Evolutionary conservation across 2,888 invertebrate genomes (phyloP).

Genomic region (Micoletzkya japonica): DNA sequence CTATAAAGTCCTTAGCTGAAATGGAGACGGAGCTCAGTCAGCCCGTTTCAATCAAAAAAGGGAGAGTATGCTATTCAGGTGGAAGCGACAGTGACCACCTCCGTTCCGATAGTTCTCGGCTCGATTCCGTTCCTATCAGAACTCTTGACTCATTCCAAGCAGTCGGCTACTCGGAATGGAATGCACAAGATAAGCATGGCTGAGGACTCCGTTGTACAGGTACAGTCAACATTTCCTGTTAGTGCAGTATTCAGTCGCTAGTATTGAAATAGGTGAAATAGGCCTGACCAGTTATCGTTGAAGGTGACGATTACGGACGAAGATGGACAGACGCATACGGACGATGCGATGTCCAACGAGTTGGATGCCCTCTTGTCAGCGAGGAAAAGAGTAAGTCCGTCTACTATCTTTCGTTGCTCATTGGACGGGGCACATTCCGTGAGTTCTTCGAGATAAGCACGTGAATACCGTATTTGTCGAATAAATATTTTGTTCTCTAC

Average conservation of each 20-base stretch:
- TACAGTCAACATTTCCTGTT: constrained; percentile 2
- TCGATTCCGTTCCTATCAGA: constrained; percentile 60
- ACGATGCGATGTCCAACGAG: constrained; percentile 45
- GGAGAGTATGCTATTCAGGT: constrained; percentile 32
- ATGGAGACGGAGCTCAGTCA: no score
- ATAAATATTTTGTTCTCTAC: neutral
- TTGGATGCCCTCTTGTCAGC: constrained; percentile 51
- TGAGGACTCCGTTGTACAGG: constrained; percentile 10
- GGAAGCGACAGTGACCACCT: constrained; percentile 42
- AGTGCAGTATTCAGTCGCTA: neutral
- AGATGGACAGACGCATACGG: constrained; percentile 44
- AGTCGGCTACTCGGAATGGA: neutral
- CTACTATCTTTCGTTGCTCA: neutral
- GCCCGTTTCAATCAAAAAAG: neutral
- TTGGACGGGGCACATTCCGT: neutral
- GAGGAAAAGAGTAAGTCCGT: constrained; percentile 49
- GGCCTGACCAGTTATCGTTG: neutral
- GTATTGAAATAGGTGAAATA: neutral
- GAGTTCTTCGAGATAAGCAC: neutral
- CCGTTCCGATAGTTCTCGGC: constrained; percentile 57
- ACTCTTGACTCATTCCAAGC: constrained; percentile 45
- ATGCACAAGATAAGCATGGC: constrained; percentile 10
- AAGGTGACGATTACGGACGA: constrained; percentile 58
- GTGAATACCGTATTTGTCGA: no score
- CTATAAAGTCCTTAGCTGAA: neutral